A percentile compares a stretch with the other conserved stretches of the same genome.
phyloP scores from a whole-genome alignment of 2,113 vertebrate species.

The Seriola rivoliana region DNA sequence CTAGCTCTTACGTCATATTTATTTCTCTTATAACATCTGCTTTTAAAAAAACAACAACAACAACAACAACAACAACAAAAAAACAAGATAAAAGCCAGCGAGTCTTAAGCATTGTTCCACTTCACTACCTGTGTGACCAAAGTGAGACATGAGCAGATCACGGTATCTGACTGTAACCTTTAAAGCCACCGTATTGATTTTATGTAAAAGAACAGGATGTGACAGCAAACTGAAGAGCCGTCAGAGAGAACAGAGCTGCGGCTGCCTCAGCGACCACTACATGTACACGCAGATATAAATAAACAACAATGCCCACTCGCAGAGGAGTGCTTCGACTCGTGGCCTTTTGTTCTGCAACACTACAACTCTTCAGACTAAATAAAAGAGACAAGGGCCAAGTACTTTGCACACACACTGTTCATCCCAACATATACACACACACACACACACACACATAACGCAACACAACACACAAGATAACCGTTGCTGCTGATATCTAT shows the following conservation, averaged over 20 bases:
- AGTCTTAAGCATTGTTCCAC: not conserved
- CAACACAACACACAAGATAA: conserved; percentile 3
- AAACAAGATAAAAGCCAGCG: not conserved
- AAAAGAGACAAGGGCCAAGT: conserved; percentile 51
- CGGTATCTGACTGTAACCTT: conserved; percentile 38
- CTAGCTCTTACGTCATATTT: not conserved
- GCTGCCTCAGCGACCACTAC: conserved; percentile 27
- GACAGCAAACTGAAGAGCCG: conserved; percentile 41
- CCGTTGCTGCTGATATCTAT: conserved; percentile 38
- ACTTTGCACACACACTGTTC: conserved; percentile 6
- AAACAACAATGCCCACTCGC: conserved; percentile 66
- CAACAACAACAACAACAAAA: too few relatives aligned
- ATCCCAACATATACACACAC: not conserved
- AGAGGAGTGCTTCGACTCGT: conserved; percentile 63
- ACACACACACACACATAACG: not conserved
- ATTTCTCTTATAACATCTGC: not conserved
- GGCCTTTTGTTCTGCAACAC: conserved; percentile 67
- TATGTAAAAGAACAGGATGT: conserved; percentile 40
- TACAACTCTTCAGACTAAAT: conserved; percentile 69
- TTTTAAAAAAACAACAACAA: not conserved
- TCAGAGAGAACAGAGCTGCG: conserved; percentile 28
- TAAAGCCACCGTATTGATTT: conserved; percentile 48
- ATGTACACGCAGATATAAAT: conserved; percentile 56
- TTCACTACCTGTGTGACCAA: conserved; percentile 21
- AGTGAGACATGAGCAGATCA: conserved; percentile 3